These are phyloP conservation scores for Crotalus horridus DNA, from an alignment of 2,113 vertebrate genomes.

Conservation along the genomic window DNA sequence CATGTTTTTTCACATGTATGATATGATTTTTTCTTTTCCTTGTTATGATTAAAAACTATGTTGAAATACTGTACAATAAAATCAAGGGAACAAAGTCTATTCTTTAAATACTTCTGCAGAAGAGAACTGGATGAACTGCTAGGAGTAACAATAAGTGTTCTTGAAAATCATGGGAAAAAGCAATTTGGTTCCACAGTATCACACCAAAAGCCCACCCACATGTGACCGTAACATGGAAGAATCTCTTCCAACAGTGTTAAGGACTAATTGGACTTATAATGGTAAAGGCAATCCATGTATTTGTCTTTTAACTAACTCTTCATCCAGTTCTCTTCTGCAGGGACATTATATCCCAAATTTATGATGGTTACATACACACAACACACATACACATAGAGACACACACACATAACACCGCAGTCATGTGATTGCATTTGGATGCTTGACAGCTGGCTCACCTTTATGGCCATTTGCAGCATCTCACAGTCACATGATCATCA, in stretches of 20 bases:
- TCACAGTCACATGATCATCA: background rate
- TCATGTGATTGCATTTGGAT: background rate
- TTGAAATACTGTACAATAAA: background rate
- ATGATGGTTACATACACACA: background rate
- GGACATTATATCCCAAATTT: background rate
- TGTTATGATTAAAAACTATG: background rate
- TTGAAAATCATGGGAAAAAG: background rate
- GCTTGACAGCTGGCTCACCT: background rate
- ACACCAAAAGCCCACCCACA: background rate
- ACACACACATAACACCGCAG: background rate
- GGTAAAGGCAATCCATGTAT: background rate
- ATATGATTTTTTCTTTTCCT: background rate
- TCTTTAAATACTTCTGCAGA: background rate
- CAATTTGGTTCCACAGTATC: background rate
- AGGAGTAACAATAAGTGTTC: background rate
- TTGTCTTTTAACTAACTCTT: background rate
- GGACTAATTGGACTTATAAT: background rate
- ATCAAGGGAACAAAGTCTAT: background rate
- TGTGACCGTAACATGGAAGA: background rate
- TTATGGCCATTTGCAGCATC: background rate
- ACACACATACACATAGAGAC: background rate
- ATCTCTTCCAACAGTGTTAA: background rate
- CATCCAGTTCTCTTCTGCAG: too few relatives aligned
- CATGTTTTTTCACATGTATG: background rate
- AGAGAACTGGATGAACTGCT: background rate